phyloP scores from a whole-genome alignment of 2,113 vertebrate genomes.

The Eonycteris spelaea region DNA sequence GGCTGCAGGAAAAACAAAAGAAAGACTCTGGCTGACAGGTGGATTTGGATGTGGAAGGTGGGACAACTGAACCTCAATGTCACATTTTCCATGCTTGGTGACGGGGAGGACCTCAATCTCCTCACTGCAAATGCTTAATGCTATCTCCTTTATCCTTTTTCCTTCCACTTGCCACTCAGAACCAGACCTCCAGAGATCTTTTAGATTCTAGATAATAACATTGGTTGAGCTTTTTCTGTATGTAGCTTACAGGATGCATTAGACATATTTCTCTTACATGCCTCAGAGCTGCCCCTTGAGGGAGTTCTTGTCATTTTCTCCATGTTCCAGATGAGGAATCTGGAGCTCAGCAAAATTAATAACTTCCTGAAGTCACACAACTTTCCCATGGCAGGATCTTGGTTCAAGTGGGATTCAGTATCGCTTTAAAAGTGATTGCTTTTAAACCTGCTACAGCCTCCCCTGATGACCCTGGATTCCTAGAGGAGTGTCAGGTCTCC shows the following conservation, averaged over 20 bases:
- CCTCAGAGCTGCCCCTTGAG: background rate
- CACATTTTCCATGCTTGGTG: background rate
- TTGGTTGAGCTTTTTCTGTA: background rate
- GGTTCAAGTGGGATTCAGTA: background rate
- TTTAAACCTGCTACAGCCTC: background rate
- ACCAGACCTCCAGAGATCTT: background rate
- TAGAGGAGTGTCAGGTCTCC: background rate
- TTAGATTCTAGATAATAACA: background rate
- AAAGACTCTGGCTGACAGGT: background rate
- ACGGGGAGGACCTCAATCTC: background rate
- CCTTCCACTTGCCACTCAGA: background rate
- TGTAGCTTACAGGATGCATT: background rate
- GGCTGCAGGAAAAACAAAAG: background rate
- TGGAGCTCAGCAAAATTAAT: background rate
- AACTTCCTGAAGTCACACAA: background rate
- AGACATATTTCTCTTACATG: background rate
- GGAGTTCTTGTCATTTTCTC: background rate
- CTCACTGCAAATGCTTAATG: background rate
- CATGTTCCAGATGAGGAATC: background rate
- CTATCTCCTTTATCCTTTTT: background rate
- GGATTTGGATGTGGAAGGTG: background rate
- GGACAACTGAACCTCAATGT: fast-evolving
- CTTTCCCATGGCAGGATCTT: background rate
- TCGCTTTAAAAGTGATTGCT: background rate
- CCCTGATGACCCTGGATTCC: background rate